Conservation (phyloP, 2,888 invertebrate species). For the Hylaea fasciaria region DNA sequence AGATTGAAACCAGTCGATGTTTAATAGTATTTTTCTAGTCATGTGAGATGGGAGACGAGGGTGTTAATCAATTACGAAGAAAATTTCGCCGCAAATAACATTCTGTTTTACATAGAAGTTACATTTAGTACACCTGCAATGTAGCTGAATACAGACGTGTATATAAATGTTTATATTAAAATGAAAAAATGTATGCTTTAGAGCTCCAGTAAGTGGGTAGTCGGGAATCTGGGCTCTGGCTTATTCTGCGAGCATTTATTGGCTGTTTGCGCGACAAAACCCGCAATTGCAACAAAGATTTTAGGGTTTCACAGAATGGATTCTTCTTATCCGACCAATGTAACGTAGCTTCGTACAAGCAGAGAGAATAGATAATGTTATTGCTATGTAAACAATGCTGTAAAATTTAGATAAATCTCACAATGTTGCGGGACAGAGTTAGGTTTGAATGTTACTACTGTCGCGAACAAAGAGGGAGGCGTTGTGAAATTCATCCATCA, state of each 20-base stretch:
- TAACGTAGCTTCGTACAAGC: conserved; percentile 51
- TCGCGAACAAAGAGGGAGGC: conserved; percentile 27
- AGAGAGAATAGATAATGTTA: conserved; percentile 60
- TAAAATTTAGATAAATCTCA: conserved; percentile 59
- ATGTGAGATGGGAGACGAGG: background rate
- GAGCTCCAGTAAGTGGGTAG: conserved; percentile 51
- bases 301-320: conserved; percentile 65
- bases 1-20: conserved; percentile 18
- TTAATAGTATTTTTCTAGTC: background rate
- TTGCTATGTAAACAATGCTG: conserved; percentile 58
- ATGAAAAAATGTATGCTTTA: conserved; percentile 46
- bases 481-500: conserved; percentile 32
- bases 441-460: conserved; percentile 37
- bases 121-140: conserved; percentile 2
- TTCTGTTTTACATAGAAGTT: conserved; percentile 6
- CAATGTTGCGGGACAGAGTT: conserved; percentile 50
- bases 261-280: conserved; percentile 65
- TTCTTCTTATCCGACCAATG: conserved; percentile 63
- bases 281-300: conserved; percentile 65
- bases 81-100: background rate
- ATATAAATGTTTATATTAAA: conserved; percentile 35
- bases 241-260: conserved; percentile 64
- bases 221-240: conserved; percentile 56
- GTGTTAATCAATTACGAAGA: no score
- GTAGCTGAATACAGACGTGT: conserved; percentile 1